Percentiles rank a stretch among this genome's conserved stretches.
phyloP scores from a whole-genome alignment of 1,140 invertebrate species.

The Zaprionus taronus region DNA sequence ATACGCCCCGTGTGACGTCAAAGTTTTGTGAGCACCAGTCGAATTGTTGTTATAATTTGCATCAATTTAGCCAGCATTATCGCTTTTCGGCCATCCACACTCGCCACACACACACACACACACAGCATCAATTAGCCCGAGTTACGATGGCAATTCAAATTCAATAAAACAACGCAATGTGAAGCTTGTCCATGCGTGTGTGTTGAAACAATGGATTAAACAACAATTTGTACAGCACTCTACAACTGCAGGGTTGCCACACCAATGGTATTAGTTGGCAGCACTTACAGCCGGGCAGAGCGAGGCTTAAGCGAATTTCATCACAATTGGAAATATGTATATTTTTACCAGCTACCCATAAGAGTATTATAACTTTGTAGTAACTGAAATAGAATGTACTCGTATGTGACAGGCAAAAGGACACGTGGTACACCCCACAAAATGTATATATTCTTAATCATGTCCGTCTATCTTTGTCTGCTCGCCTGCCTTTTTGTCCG shows the following conservation, averaged over 20 bases:
- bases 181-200: background rate
- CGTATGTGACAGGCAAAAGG: too few species aligned
- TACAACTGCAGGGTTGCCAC: background rate
- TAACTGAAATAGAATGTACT: too few species aligned
- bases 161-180: background rate
- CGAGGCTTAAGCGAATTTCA: background rate
- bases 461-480: too few species aligned
- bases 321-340: slow-evolving; percentile 22
- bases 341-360: slow-evolving; percentile 8
- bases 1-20: slow-evolving; percentile 54
- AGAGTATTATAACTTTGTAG: too few species aligned
- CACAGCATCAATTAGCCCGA: slow-evolving; percentile 52
- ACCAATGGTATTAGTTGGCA: background rate
- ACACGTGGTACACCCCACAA: too few species aligned
- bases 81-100: slow-evolving; percentile 43
- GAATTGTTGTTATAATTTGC: slow-evolving; percentile 62
- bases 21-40: slow-evolving; percentile 30
- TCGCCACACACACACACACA: slow-evolving; percentile 9
- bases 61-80: slow-evolving; percentile 69
- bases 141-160: slow-evolving; percentile 8
- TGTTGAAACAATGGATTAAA: background rate
- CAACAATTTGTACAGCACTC: background rate
- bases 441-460: too few species aligned
- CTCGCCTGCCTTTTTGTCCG: too few species aligned
- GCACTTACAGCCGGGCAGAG: background rate